phyloP scores from a whole-genome alignment of 2,113 vertebrate genomes.

The Coptodon rendalli region DNA sequence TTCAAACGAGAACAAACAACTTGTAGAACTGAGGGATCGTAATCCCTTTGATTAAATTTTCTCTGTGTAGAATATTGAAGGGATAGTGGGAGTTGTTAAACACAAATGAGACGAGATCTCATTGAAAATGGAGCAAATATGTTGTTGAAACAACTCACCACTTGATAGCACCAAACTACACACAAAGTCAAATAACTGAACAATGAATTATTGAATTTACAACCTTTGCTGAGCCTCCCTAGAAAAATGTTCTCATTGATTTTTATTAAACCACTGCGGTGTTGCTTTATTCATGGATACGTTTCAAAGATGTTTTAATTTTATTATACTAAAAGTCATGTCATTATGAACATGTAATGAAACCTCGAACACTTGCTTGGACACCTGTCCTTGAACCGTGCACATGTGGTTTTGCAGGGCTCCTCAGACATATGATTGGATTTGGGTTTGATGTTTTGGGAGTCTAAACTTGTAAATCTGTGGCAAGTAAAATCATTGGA shows the following conservation, averaged over 20 bases:
- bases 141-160: not conserved
- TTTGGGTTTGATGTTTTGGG: not conserved
- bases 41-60: not conserved
- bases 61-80: not conserved
- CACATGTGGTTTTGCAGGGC: not conserved
- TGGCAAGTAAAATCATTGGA: not conserved
- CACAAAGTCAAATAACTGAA: not conserved
- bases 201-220: not conserved
- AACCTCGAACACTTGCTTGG: not conserved
- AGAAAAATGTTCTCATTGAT: not conserved
- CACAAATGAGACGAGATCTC: fast-evolving
- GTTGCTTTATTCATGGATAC: not conserved
- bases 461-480: not conserved
- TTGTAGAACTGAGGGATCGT: too few relatives aligned
- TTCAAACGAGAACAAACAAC: not conserved
- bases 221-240: not conserved
- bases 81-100: not conserved
- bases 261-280: not conserved
- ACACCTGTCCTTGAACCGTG: not conserved
- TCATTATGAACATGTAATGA: not conserved
- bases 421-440: not conserved
- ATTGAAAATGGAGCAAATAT: not conserved
- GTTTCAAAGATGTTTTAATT: not conserved
- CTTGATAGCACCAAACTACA: not conserved
- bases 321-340: not conserved